These are phyloP conservation scores for Tetrao urogallus DNA, from an alignment of 2,113 vertebrate species.

Conservation along the genomic window DNA sequence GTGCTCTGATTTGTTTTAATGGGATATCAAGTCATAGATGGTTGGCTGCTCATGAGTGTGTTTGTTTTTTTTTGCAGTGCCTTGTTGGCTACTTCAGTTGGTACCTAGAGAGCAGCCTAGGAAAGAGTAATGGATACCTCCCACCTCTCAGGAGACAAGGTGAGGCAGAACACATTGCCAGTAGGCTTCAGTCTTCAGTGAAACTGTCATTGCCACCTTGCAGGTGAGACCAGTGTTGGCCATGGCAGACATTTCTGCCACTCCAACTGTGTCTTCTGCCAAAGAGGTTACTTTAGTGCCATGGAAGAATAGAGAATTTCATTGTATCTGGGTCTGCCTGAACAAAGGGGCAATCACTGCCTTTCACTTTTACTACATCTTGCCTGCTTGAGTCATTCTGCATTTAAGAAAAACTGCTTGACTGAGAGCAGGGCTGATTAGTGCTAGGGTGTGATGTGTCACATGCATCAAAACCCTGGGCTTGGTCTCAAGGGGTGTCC, in stretches of 20 bases:
- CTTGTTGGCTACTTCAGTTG: background rate
- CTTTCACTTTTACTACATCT: background rate
- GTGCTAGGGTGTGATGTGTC: background rate
- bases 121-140: background rate
- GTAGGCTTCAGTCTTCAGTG: background rate
- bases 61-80: background rate
- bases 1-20: background rate
- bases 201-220: background rate
- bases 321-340: background rate
- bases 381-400: background rate
- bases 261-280: background rate
- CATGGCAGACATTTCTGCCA: background rate
- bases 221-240: background rate
- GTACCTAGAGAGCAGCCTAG: background rate
- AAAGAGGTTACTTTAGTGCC: background rate
- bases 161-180: background rate
- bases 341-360: background rate
- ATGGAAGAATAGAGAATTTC: background rate
- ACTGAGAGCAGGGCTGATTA: background rate
- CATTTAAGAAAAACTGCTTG: background rate
- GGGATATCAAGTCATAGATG: background rate
- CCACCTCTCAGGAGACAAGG: background rate
- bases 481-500: background rate
- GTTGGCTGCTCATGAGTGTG: background rate
- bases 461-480: background rate